Evolutionary conservation across 2,797 vertebrate genomes (phyloP).

Genomic region (Silurus lanzhouensis): DNA sequence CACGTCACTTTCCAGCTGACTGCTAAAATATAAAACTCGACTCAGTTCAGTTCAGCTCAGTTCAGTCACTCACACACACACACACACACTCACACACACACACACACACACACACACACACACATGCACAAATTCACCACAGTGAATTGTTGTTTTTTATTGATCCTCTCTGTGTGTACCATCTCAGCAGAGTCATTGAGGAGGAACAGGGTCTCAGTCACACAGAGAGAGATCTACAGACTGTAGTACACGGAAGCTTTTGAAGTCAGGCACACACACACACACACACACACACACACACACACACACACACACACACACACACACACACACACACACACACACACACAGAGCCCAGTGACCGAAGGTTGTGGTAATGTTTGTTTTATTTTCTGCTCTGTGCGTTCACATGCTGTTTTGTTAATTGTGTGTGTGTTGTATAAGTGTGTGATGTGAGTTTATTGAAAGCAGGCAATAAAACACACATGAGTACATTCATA

Average conservation of each 20-base stretch:
- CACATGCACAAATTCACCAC: not conserved
- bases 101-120: not conserved
- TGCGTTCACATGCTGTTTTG: too few relatives aligned
- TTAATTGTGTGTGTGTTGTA: not conserved
- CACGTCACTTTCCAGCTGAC: too few relatives aligned
- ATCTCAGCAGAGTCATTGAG: slow-evolving; percentile 2
- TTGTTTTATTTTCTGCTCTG: too few relatives aligned
- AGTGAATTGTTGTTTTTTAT: not conserved
- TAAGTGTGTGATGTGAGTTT: not conserved
- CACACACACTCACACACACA: too few relatives aligned
- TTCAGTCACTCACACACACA: too few relatives aligned
- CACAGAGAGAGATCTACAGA: not conserved
- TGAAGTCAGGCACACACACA: not conserved
- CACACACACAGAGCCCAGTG: not conserved
- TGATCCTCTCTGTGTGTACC: not conserved
- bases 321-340: not conserved
- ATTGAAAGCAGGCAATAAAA: not conserved
- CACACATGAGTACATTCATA: not conserved
- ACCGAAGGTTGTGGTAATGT: not conserved
- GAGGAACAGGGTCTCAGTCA: not conserved
- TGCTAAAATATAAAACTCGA: too few relatives aligned
- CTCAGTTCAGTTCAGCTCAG: too few relatives aligned
- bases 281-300: not conserved
- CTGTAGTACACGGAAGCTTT: not conserved
- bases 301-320: too few relatives aligned